phyloP scores from a whole-genome alignment of 2,888 invertebrate species.

The Calliopum simillimum region DNA sequence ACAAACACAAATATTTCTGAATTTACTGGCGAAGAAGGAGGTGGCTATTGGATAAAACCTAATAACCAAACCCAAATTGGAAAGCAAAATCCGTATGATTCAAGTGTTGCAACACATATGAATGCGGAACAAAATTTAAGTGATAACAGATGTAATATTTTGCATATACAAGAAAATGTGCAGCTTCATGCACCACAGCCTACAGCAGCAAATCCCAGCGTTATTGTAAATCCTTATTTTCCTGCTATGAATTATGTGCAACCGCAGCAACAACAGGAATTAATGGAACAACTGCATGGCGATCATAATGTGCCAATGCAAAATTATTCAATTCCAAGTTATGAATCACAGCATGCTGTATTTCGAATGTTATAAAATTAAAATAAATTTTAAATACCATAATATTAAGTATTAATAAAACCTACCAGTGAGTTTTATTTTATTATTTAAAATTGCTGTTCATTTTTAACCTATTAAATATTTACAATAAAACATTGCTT shows the following conservation, averaged over 20 bases:
- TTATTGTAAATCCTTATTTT: not conserved
- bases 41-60: conserved; percentile 44
- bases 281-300: not conserved
- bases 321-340: conserved; percentile 14
- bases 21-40: conserved; percentile 46
- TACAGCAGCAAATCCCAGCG: not conserved
- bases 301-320: not conserved
- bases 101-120: not conserved
- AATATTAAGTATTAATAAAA: not conserved
- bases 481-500: too few species aligned
- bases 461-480: too few species aligned
- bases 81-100: not conserved
- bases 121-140: too few species aligned
- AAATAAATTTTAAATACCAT: not conserved
- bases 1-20: conserved; percentile 45
- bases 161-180: conserved; percentile 24
- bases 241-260: not conserved
- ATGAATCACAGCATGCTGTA: conserved; percentile 25
- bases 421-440: too few species aligned
- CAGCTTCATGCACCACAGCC: conserved; percentile 13
- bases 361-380: conserved; percentile 43
- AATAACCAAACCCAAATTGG: not conserved
- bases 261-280: not conserved
- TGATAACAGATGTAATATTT: not conserved
- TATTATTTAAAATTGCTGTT: too few species aligned